phyloP scores from a whole-genome alignment of 2,888 invertebrate genomes.

The Pristionchus exspectatus region DNA sequence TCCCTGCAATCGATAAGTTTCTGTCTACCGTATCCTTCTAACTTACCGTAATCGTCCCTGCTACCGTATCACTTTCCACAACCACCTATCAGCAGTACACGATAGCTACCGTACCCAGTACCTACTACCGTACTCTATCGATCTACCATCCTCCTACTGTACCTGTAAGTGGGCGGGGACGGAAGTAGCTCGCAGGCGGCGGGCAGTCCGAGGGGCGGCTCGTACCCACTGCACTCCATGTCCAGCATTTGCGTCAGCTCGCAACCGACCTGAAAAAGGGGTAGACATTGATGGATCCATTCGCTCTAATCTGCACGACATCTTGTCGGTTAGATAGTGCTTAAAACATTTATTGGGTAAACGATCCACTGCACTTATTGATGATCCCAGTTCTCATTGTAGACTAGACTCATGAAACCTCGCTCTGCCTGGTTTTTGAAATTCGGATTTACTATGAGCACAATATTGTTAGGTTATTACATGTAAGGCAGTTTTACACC shows the following conservation, averaged over 20 bases:
- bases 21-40: neutral
- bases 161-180: conserved; percentile 71
- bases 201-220: conserved; percentile 91
- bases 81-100: no score
- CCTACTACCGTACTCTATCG: neutral
- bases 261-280: conserved; percentile 84
- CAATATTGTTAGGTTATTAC: no score
- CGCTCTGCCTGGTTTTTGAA: no score
- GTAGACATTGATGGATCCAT: neutral
- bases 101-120: no score
- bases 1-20: conserved; percentile 83
- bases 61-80: neutral
- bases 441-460: no score
- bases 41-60: neutral
- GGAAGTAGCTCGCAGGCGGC: conserved; percentile 85
- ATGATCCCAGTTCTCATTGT: no score
- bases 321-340: neutral
- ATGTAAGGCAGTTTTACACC: no score
- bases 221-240: conserved; percentile 90
- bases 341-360: no score
- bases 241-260: conserved; percentile 97
- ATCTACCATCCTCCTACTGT: conserved; percentile 54
- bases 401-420: no score
- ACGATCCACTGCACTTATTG: no score
- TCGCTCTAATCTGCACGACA: neutral